Evolutionary conservation across 2,113 vertebrate genomes (phyloP).

Genomic region (Megaceryle maxima): DNA sequence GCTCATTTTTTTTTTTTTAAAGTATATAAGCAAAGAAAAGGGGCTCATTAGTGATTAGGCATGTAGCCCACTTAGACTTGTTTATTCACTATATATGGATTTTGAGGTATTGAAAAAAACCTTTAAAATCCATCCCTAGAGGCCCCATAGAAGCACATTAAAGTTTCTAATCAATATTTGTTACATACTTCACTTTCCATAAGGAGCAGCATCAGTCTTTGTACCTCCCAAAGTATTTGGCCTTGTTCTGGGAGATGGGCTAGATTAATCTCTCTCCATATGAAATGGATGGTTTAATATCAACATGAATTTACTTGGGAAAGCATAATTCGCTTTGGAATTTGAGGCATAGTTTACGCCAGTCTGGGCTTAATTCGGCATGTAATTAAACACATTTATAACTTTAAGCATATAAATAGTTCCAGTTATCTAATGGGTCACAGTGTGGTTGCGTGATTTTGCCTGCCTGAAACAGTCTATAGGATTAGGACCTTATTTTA

Average conservation of each 20-base stretch:
- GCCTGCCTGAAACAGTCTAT: not conserved
- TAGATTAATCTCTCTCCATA: not conserved
- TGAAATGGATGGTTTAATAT: not conserved
- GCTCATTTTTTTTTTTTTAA: not conserved
- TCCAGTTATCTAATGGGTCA: constrained; percentile 28
- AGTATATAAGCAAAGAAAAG: not conserved
- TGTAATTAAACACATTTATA: constrained; percentile 42
- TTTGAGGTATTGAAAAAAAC: not conserved
- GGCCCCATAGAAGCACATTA: not conserved
- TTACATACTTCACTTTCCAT: not conserved
- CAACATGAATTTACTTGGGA: not conserved
- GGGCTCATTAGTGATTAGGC: not conserved
- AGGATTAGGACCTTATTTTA: constrained; percentile 8
- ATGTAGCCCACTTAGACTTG: not conserved
- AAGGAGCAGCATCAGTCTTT: not conserved
- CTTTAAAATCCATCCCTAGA: not conserved
- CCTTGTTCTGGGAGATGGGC: not conserved
- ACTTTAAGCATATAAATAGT: constrained; percentile 24
- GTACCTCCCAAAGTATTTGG: not conserved
- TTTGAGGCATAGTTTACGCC: constrained; percentile 5
- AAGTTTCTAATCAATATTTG: not conserved
- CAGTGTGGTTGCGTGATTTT: not conserved
- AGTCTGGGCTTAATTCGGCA: constrained; percentile 17
- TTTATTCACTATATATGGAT: not conserved
- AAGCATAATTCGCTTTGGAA: not conserved